Evolutionary conservation across 2,888 invertebrate species (phyloP), one percentile per base, ranked within the genome.

Genomic region (Oscheius onirici): DNA sequence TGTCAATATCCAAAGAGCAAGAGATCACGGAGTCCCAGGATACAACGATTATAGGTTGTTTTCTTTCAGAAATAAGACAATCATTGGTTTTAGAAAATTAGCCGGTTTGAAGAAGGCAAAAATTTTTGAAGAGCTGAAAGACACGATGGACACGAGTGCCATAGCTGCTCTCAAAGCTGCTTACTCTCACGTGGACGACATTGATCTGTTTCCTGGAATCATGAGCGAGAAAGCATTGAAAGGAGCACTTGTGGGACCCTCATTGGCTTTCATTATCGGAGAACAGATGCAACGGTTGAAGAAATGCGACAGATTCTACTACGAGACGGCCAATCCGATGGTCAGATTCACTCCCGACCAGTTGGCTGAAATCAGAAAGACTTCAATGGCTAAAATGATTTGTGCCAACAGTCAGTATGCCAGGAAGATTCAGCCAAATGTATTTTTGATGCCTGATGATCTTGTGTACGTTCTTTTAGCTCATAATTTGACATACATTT

Each of bases 301-400:
- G 74, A 94, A 94, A 87, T 97, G 97, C 86, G 97, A 97, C 90
- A 90, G 97, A 82, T 96, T 93, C 90, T 97, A 95, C 94, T 96
- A 95, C 88, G 88, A 89, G 75, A 88, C 82, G 40, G 77, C 82
- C 51, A 74, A 83, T 51, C 77, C 84, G 11, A 80, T 69, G 24
- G 78, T 80, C 5, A 57, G 84, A 44, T 87, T 87, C 73, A 88
- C 86, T n/a, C 82, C 84, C n/a, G 88, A 85, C 63, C 95, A 96
- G 91, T 89, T 95, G 15, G 88, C 90, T 0, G 93, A 95, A 88
- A 92, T 96, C 67, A 91, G 94, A 0, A 95, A 95, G 88, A 91
- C 92, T 0, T 94, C 94, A 0, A 87, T 96, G 66, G 92, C 95
- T 0, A 94, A 94, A 88, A 88, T 95, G 1, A 88, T 94, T 70